Evolutionary conservation across 2,888 invertebrate genomes (phyloP), one percentile per base, ranked within the genome.

Genomic region (Athetis lepigone): DNA sequence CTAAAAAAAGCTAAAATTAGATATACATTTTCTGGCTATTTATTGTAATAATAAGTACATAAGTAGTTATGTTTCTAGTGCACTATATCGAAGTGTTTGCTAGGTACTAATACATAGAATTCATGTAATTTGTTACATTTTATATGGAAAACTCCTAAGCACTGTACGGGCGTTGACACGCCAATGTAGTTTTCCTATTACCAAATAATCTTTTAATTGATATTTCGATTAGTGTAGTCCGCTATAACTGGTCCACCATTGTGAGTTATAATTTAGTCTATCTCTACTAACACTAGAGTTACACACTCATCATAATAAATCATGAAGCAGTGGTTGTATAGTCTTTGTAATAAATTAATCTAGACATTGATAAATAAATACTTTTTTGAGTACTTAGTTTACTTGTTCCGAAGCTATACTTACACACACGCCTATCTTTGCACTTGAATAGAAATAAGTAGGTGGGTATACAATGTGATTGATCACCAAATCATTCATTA

Each of bases 41-140:
- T n/a, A n/a, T n/a, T n/a, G n/a, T n/a, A n/a, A n/a, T n/a, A n/a
- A n/a, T n/a, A n/a, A n/a, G n/a, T n/a, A n/a, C n/a, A 36, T 47
- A 27, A n/a, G 47, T 13, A 42, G 40, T 27, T 21, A 19, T n/a
- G 27, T 42, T 67, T 64, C 13, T 55, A 45, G 33, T 36, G 9
- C 46, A 55, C 13, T 29, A 2, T 7, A 49, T 4, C n/a, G n/a
- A n/a, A n/a, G n/a, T n/a, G n/a, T n/a, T n/a, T n/a, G n/a, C n/a
- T n/a, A n/a, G n/a, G n/a, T n/a, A n/a, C n/a, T n/a, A n/a, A n/a
- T n/a, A n/a, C n/a, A n/a, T n/a, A n/a, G n/a, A n/a, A n/a, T n/a
- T n/a, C n/a, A n/a, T n/a, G n/a, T n/a, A n/a, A n/a, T n/a, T n/a
- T n/a, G n/a, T n/a, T n/a, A n/a, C n/a, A n/a, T n/a, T n/a, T n/a